phyloP scores from a whole-genome alignment of 1,140 invertebrate species.

The Drosophila hydei region DNA sequence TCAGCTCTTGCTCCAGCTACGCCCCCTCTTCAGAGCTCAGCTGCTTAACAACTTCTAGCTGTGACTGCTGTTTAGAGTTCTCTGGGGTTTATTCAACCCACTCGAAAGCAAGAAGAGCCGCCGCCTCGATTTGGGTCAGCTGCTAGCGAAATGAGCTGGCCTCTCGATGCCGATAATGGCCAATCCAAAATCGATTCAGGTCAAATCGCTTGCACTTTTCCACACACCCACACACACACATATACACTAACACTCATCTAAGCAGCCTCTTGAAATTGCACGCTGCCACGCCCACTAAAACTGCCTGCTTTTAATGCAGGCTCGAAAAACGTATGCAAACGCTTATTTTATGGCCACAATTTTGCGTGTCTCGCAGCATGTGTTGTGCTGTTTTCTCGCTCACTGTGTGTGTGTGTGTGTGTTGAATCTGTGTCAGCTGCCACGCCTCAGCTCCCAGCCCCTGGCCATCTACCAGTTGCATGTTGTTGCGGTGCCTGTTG shows the following conservation, averaged over 20 bases:
- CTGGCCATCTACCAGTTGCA: slow-evolving; percentile 64
- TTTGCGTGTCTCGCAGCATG: slow-evolving; percentile 50
- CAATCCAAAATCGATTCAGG: slow-evolving; percentile 77
- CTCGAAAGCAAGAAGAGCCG: slow-evolving; percentile 12
- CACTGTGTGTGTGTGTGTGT: slow-evolving; percentile 18
- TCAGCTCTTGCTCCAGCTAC: not conserved
- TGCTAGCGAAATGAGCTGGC: slow-evolving; percentile 14
- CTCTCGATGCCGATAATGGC: slow-evolving; percentile 53
- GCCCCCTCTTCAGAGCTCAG: no score
- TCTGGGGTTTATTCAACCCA: slow-evolving; percentile 23
- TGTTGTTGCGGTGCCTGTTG: slow-evolving; percentile 68
- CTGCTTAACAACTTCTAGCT: not conserved
- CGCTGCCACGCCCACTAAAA: slow-evolving; percentile 7
- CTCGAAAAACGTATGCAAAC: slow-evolving; percentile 65
- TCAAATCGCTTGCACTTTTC: slow-evolving; percentile 65
- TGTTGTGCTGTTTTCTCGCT: not conserved
- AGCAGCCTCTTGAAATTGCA: slow-evolving; percentile 52
- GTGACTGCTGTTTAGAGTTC: not conserved
- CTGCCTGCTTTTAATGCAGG: slow-evolving; percentile 60
- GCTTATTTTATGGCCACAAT: slow-evolving; percentile 73
- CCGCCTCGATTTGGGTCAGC: slow-evolving; percentile 15
- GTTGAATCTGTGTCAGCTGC: slow-evolving; percentile 75
- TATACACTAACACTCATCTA: slow-evolving; percentile 35
- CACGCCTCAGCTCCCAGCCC: slow-evolving; percentile 12
- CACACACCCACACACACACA: not conserved